A percentile compares a stretch with the other conserved stretches of the same genome.
These are phyloP conservation scores for Drosophila flavopinicola DNA, from an alignment of 2,888 invertebrate species.

Conservation along the genomic window DNA sequence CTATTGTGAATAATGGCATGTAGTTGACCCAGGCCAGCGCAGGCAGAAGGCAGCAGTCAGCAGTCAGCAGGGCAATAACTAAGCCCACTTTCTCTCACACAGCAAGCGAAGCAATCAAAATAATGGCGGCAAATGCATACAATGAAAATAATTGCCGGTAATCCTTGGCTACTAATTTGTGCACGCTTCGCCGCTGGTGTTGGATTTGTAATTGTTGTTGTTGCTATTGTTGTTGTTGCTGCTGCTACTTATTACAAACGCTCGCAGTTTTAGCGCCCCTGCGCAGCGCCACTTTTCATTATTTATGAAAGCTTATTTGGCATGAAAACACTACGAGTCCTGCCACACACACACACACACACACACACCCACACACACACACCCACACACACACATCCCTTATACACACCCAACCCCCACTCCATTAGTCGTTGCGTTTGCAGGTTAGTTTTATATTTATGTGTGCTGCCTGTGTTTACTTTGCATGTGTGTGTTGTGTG, in stretches of 20 bases:
- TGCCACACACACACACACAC: constrained; percentile 17
- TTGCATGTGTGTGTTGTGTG: constrained; percentile 5
- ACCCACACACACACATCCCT: constrained; percentile 2
- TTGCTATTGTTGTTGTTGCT: constrained; percentile 27
- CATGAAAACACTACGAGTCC: constrained; percentile 60
- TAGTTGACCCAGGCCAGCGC: constrained; percentile 31
- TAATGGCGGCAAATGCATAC: constrained; percentile 78
- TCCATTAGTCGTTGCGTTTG: constrained; percentile 15
- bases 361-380: constrained; percentile 15
- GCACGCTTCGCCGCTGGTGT: constrained; percentile 50
- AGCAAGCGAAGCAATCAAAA: constrained; percentile 79
- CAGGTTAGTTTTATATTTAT: constrained; percentile 47
- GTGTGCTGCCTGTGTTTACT: constrained; percentile 17
- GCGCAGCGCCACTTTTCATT: constrained; percentile 64
- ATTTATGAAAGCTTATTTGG: constrained; percentile 78
- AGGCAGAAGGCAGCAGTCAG: constrained; percentile 2
- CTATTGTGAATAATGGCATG: constrained; percentile 48
- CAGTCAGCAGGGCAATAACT: constrained; percentile 30
- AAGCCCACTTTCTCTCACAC: constrained; percentile 30
- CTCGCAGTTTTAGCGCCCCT: constrained; percentile 46
- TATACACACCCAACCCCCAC: not conserved
- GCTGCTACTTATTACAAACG: constrained; percentile 61
- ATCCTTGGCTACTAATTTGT: constrained; percentile 77
- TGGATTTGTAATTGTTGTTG: constrained; percentile 23
- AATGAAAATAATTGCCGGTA: constrained; percentile 79